Percentiles rank a stretch among this genome's conserved stretches.
Evolutionary conservation across 2,888 invertebrate species (phyloP).

Genomic region (Drosophila setosimentum): DNA sequence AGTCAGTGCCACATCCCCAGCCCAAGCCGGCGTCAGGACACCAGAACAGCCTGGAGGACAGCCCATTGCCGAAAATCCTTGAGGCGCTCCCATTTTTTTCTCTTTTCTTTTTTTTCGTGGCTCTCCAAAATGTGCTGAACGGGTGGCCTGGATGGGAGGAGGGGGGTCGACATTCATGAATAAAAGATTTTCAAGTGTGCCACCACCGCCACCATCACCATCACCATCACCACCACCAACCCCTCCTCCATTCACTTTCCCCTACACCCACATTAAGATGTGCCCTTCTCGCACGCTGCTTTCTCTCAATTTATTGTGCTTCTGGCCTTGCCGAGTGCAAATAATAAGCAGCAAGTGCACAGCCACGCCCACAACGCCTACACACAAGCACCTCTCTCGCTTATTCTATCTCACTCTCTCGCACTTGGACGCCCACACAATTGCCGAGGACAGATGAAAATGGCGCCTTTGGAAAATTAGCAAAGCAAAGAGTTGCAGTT

Average conservation of each 20-base stretch:
- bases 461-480: slow-evolving; percentile 65
- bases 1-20: slow-evolving; percentile 7
- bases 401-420: slow-evolving; percentile 7
- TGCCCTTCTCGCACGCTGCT: slow-evolving; percentile 15
- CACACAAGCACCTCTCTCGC: slow-evolving; percentile 43
- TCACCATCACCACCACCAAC: neutral
- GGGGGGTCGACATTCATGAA: slow-evolving; percentile 67
- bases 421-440: slow-evolving; percentile 66
- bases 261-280: neutral
- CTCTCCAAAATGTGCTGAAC: slow-evolving; percentile 69
- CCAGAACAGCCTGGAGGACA: neutral
- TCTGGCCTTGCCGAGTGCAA: slow-evolving; percentile 80
- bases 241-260: neutral
- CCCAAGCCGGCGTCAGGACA: slow-evolving; percentile 27
- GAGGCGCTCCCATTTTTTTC: slow-evolving; percentile 49
- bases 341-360: slow-evolving; percentile 81
- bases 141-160: neutral
- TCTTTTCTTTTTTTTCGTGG: slow-evolving; percentile 51
- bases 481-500: slow-evolving; percentile 81
- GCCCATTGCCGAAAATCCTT: slow-evolving; percentile 76
- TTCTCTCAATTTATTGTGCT: slow-evolving; percentile 74
- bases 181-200: slow-evolving; percentile 76
- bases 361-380: slow-evolving; percentile 30
- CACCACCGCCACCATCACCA: neutral
- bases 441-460: slow-evolving; percentile 45